Evolutionary conservation across 2,888 invertebrate species (phyloP), one percentile per base, ranked within the genome.

Genomic region (Abrostola tripartita): DNA sequence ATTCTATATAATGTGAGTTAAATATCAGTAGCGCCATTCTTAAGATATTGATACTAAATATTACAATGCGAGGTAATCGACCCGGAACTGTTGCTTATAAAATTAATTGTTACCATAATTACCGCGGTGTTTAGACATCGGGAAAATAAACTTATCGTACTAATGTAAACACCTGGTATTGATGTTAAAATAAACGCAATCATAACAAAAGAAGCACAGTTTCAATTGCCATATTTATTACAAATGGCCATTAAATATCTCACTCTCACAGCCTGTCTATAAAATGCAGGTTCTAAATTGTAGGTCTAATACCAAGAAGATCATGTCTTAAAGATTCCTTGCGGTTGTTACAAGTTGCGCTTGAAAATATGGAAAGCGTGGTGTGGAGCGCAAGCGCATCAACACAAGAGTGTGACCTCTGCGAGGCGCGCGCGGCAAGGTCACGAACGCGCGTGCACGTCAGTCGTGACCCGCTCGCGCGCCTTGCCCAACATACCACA

Each of bases 361-460:
- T 79, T 81, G 71, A 77, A 79, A 82, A 78, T 85, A 81, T 85
- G 87, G 87, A 88, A 87, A 88, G 86, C 87, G 84, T 84, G 82
- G 86, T 83, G 70, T 79, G 82, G 82, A 84, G 82, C 85, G 85
- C 85, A 79, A 76, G 89, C 90, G 91, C 92, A 92, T 92, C 92
- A 90, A 87, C 90, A 88, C 90, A 87, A 89, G 85, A 90, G 88
- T 89, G 89, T 90, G 92, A 93, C 93, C 93, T 94, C 92, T 90
- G 90, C 81, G 85, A 88, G 85, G 91, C 90, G 91, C 91, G 89
- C 91, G 90, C 91, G 89, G 91, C 94, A 94, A 94, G 94, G 94
- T 94, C 94, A 94, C 92, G 94, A 94, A 90, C 94, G 92, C 93
- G 93, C 94, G 93, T 93, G 93, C 92, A 89, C 88, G 85, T 87